Conservation (phyloP, 2,888 invertebrate species). For the Amphiduros pacificus region DNA sequence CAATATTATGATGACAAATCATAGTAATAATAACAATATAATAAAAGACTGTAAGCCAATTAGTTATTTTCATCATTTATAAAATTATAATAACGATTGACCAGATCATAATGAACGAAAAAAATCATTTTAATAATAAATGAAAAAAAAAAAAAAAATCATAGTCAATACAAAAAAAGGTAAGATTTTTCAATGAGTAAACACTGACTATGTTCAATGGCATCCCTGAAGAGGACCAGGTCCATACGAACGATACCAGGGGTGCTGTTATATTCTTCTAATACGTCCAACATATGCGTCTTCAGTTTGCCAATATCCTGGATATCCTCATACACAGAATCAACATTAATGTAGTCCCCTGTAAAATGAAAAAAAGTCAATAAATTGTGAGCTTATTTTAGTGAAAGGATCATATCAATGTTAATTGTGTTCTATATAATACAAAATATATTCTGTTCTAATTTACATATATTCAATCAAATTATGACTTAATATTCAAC, state of each 20-base stretch:
- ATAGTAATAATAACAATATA: no score
- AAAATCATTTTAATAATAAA: no score
- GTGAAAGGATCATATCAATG: neutral
- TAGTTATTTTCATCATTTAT: no score
- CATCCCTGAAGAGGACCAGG: conserved; percentile 82
- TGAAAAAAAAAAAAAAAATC: no score
- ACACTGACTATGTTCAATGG: conserved; percentile 72
- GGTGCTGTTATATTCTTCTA: conserved; percentile 79
- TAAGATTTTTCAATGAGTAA: no score
- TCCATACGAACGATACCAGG: conserved; percentile 80
- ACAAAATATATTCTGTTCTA: neutral
- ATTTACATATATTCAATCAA: neutral
- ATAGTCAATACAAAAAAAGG: no score
- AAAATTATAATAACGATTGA: no score
- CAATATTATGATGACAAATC: no score
- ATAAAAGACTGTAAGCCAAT: no score
- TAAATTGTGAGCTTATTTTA: neutral
- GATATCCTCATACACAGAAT: conserved; percentile 80
- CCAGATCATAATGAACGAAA: no score
- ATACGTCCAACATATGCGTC: conserved; percentile 65
- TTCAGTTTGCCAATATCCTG: conserved; percentile 67
- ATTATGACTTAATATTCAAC: conserved; percentile 10
- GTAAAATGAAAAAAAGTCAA: conserved; percentile 39
- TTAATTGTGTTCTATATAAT: neutral
- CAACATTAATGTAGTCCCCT: conserved; percentile 80